Conservation (phyloP, 2,113 vertebrate genomes). For the Thomomys bottae region DNA sequence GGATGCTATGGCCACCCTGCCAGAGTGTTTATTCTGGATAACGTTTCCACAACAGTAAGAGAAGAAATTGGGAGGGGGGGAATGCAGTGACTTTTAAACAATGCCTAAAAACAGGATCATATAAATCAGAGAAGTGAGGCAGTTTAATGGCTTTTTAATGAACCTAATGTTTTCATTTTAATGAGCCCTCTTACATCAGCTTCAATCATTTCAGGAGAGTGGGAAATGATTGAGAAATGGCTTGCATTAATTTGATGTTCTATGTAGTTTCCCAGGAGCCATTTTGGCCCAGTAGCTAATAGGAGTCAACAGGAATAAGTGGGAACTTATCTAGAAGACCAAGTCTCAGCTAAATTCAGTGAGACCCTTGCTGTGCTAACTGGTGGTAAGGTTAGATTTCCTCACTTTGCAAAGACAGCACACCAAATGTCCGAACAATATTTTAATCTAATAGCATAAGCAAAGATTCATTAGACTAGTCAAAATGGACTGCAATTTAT, state of each 20-base stretch:
- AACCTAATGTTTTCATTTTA: constrained; percentile 97
- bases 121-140: constrained; percentile 92
- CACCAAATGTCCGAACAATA: constrained; percentile 34
- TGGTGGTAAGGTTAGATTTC: constrained; percentile 50
- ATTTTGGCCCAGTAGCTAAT: constrained; percentile 82
- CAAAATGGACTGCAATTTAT: constrained; percentile 36
- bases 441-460: constrained; percentile 46
- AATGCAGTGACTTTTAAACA: constrained; percentile 80
- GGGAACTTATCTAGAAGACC: constrained; percentile 51
- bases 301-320: constrained; percentile 75
- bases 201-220: constrained; percentile 94
- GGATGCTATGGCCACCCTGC: background rate
- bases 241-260: constrained; percentile 94
- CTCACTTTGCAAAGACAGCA: constrained; percentile 59
- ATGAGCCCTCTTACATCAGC: constrained; percentile 94
- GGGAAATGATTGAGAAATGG: constrained; percentile 94
- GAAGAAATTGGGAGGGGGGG: constrained; percentile 72
- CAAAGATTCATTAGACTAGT: constrained; percentile 55
- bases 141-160: constrained; percentile 98
- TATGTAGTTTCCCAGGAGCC: constrained; percentile 89
- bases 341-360: constrained; percentile 70
- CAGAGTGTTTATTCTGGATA: background rate
- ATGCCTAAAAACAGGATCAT: constrained; percentile 83
- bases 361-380: constrained; percentile 53
- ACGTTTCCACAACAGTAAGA: constrained; percentile 58